A percentile compares a stretch with the other conserved stretches of the same genome.
Conservation (phyloP, 2,797 vertebrate genomes). For the Lepilemur ruficaudatus region DNA sequence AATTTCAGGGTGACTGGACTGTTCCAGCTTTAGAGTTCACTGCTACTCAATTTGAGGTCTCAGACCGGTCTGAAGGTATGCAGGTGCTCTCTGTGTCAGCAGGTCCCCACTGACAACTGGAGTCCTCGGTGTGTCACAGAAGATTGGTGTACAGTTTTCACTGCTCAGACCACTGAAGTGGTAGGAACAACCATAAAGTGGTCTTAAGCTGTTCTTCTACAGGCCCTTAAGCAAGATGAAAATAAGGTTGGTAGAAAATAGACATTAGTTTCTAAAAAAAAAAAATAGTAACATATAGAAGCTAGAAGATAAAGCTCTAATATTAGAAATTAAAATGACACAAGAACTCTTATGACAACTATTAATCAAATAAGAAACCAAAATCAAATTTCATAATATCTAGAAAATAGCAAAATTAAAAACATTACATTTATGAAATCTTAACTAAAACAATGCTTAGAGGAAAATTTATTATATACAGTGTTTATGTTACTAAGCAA, state of each 20-base stretch:
- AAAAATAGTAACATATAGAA: background rate
- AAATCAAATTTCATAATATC: background rate
- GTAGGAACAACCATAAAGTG: background rate
- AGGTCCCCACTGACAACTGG: no score
- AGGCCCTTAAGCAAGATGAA: background rate
- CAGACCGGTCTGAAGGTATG: no score
- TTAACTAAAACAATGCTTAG: background rate
- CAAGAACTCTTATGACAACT: background rate
- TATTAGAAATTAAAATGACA: conserved; percentile 26
- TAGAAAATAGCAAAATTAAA: conserved; percentile 14
- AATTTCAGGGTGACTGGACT: no score
- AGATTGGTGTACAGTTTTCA: background rate
- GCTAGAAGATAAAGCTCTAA: background rate
- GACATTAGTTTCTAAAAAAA: no score
- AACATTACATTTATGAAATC: background rate
- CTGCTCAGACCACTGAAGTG: background rate
- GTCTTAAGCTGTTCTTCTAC: background rate
- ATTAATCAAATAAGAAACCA: conserved; percentile 1
- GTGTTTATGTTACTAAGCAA: background rate
- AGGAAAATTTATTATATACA: background rate
- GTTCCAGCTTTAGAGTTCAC: no score
- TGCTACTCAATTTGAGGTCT: no score
- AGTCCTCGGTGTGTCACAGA: no score
- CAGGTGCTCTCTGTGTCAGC: no score
- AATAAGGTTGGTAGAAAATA: background rate